Evolutionary conservation across 2,888 invertebrate species (phyloP), one percentile per base, ranked within the genome.

Genomic region (Athalia circularis): DNA sequence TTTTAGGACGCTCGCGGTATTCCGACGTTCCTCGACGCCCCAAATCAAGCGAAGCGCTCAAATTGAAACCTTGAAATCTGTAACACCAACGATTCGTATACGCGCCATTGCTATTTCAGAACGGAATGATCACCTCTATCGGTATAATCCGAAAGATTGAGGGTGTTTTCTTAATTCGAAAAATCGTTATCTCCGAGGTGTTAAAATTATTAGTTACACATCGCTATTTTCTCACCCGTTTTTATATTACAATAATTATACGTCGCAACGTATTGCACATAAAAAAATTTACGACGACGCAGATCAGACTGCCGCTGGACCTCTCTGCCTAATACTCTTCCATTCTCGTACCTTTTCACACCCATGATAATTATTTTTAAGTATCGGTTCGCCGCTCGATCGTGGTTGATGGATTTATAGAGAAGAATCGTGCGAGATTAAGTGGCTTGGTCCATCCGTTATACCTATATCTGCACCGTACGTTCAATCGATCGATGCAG

Each of bases 171-270:
- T 29, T 29, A 29, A 29, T 29, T 29, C 29, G 2, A 29, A 29
- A 29, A 29, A 29, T 29, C 9, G 15, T 68, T 57, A 72, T 57
- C 47, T 72, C 57, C 47, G 59, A 72, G 57, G 72, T 59, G 72
- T 59, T 72, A 59, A 72, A 72, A 72, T 72, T 72, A 72, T 72
- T 59, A 59, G 72, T 72, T 72, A 57, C 7, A 54, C 72, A 59
- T 72, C 45, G 72, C 72, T 72, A 59, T 72, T 47, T 29, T 29
- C 29, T 29, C 29, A 29, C 47, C 67, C 50, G 15, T 47, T 9
- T 15, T 9, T 43, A 29, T 52, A 29, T 52, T 70, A 57, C 5
- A 11, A 45, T 67, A 68, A 48, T 8, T 65, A 47, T 54, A 72
- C 59, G 57, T 43, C 59, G 59, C 45, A 72, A 72, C 47, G 47